A percentile compares a stretch with the other conserved stretches of the same genome.
These are phyloP conservation scores for Anser brachyrhynchus DNA, from an alignment of 2,113 vertebrate species.

Conservation along the genomic window DNA sequence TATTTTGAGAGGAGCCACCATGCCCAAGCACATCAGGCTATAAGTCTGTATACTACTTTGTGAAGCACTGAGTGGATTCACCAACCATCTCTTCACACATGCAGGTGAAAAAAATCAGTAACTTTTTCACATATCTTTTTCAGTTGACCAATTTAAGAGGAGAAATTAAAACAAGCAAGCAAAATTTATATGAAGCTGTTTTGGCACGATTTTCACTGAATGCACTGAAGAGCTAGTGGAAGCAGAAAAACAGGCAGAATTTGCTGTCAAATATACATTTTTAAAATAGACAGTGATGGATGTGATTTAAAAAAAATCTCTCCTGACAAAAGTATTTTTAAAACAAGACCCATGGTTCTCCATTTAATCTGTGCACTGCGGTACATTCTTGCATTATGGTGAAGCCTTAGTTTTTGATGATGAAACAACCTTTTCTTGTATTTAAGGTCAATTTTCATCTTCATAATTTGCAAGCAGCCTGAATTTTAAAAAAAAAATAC, in stretches of 20 bases:
- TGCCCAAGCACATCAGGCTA: fast-evolving
- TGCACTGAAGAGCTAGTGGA: neutral
- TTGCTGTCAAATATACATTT: neutral
- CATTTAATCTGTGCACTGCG: neutral
- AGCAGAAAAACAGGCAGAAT: neutral
- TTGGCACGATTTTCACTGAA: neutral
- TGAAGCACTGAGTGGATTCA: neutral
- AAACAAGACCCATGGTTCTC: neutral
- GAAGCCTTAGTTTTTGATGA: neutral
- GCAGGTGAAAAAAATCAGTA: neutral
- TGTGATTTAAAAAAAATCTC: neutral
- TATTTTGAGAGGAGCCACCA: neutral
- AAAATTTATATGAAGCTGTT: neutral
- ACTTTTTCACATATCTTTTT: neutral
- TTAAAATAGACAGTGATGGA: neutral
- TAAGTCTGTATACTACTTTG: neutral
- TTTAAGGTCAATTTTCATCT: neutral
- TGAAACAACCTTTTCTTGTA: neutral
- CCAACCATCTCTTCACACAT: neutral
- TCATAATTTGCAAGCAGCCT: neutral
- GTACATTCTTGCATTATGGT: neutral
- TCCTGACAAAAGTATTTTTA: neutral
- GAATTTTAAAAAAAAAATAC: neutral
- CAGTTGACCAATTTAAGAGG: neutral
- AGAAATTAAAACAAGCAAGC: neutral